Evolutionary conservation across 2,113 vertebrate species (phyloP), one percentile per base, ranked within the genome.

Genomic region (Toxotes chatareus): DNA sequence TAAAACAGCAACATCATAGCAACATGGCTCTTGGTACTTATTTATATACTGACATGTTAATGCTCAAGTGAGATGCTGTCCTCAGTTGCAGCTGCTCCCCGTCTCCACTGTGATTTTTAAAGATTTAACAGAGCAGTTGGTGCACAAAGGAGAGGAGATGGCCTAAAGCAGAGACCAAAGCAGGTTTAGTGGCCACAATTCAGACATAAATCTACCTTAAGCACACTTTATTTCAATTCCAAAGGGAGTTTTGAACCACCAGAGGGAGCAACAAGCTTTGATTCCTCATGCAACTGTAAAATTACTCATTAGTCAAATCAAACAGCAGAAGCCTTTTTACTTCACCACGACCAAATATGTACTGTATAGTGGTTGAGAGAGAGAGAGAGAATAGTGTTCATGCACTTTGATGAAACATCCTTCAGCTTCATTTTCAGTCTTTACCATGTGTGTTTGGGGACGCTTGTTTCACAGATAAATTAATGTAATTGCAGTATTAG

Each of bases 211-310:
- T 68, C 67, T 68, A 27, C 17, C 31, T 34, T 31, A 57, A 73
- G 38, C 49, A 70, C 31, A 63, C 71, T 79, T 63, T 5, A 65
- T 72, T 68, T 71, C 13, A 66, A 72, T 60, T 74, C 83, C 72
- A 80, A 57, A 83, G 80, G 65, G 78, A 73, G 46, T 49, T 3
- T 51, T 78, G 69, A 83, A 55, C 82, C 86, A 91, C 81, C 82
- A 90, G 87, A 90, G 90, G 83, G 85, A 86, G 89, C 85, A 86
- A 65, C 77, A 73, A 69, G 77, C 76, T 89, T 78, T 85, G 66
- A 80, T 73, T 85, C 77, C 77, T 75, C n/a, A 6, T 23, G 31
- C 63, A 82, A 57, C 66, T 62, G 11, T 67, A 57, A 84, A 75
- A 80, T 76, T 60, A 19, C 34, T 77, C 38, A 69, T 64, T 56